These are phyloP conservation scores for Scartelaos histophorus DNA, from an alignment of 2,113 vertebrate species.

Conservation along the genomic window DNA sequence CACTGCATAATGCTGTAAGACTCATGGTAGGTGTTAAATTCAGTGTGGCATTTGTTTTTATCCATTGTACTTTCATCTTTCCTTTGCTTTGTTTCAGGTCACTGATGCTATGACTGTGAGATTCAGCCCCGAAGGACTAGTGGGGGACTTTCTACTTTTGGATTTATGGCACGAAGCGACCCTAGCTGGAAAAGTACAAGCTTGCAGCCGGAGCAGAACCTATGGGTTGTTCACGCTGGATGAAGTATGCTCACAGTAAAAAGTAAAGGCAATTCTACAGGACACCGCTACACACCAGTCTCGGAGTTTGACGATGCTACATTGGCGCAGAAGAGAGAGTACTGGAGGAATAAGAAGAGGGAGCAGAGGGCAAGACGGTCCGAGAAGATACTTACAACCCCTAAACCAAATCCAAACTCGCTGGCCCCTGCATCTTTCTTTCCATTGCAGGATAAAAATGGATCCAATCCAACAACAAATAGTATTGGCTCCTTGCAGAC, in stretches of 20 bases:
- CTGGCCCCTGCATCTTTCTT: not conserved
- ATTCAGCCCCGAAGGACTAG: constrained; percentile 1
- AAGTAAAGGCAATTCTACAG: constrained; percentile 38
- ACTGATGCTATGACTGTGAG: constrained; percentile 39
- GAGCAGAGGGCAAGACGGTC: constrained; percentile 77
- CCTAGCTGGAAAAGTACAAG: not conserved
- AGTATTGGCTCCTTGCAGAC: not conserved
- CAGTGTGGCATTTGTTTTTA: not conserved
- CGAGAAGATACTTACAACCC: constrained; percentile 37
- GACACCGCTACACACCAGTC: constrained; percentile 69
- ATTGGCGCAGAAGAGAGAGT: constrained; percentile 77
- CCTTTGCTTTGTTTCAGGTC: constrained; percentile 36
- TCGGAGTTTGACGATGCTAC: constrained; percentile 72
- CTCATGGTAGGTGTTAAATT: too few species aligned
- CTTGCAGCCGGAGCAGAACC: constrained; percentile 34
- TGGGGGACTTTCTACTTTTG: constrained; percentile 12
- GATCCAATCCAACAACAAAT: constrained; percentile 25
- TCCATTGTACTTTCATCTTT: not conserved
- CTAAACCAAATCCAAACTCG: constrained; percentile 4
- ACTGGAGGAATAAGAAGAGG: constrained; percentile 81
- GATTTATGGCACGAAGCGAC: not conserved
- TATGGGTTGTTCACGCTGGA: constrained; percentile 42
- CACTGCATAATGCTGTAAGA: too few species aligned
- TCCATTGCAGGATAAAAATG: constrained; percentile 35
- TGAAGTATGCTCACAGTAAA: constrained; percentile 69